phyloP scores from a whole-genome alignment of 2,888 invertebrate genomes.

The Heliconius ismenius region DNA sequence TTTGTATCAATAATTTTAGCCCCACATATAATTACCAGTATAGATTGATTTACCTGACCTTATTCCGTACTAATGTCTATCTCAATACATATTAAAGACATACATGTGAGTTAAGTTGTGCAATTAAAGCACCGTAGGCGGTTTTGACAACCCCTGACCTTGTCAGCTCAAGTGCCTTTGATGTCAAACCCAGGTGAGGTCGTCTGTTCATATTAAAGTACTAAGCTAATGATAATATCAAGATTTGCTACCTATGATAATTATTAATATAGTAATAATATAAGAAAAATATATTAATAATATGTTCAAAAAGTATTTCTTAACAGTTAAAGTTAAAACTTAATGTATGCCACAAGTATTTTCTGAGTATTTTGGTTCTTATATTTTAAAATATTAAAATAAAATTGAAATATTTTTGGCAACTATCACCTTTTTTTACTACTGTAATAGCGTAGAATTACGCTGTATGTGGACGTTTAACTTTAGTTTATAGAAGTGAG shows the following conservation, averaged over 20 bases:
- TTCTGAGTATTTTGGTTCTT: too few relatives aligned
- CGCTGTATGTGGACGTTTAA: too few relatives aligned
- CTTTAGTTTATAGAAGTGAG: constrained; percentile 2
- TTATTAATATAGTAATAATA: too few relatives aligned
- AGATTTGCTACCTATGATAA: background rate
- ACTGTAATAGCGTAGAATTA: too few relatives aligned
- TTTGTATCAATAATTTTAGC: background rate
- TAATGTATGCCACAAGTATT: too few relatives aligned
- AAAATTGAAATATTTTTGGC: too few relatives aligned
- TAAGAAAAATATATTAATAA: too few relatives aligned
- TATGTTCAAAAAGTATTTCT: background rate
- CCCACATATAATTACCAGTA: background rate
- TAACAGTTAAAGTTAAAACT: background rate
- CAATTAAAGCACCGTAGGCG: constrained; percentile 16
- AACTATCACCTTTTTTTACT: too few relatives aligned
- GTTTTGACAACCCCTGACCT: constrained; percentile 32
- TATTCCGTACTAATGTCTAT: constrained; percentile 13
- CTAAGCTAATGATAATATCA: background rate
- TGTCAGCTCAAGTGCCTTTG: constrained; percentile 25
- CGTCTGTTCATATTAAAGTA: background rate
- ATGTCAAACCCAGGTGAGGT: constrained; percentile 10
- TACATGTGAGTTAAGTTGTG: constrained; percentile 10
- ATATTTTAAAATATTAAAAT: too few relatives aligned
- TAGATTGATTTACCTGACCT: constrained; percentile 8
- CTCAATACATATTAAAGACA: background rate